phyloP scores from a whole-genome alignment of 2,888 invertebrate genomes.

The Agonopterix heracliana region DNA sequence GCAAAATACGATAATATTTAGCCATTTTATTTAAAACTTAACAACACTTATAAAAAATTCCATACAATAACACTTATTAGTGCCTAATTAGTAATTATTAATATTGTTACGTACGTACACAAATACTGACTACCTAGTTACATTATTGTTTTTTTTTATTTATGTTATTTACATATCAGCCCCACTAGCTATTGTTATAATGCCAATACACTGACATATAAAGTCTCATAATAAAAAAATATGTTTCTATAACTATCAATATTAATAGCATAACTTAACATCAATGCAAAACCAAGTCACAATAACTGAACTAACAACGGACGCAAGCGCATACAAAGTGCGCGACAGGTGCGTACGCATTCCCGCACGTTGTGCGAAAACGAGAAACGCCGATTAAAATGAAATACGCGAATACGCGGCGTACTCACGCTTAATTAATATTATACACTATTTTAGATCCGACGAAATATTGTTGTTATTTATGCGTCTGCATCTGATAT shows the following conservation, averaged over 20 bases:
- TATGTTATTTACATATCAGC: too few relatives aligned
- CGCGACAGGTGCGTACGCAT: constrained; percentile 57
- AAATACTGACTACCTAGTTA: too few relatives aligned
- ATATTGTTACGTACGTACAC: too few relatives aligned
- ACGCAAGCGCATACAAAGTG: constrained; percentile 34
- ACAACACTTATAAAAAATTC: too few relatives aligned
- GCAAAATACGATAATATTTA: too few relatives aligned
- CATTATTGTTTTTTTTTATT: too few relatives aligned
- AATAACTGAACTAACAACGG: not conserved
- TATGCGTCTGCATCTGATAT: constrained; percentile 39
- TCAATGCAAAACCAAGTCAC: not conserved
- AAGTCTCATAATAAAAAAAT: not conserved
- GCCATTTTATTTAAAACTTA: too few relatives aligned
- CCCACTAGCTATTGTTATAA: too few relatives aligned
- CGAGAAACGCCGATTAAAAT: constrained; percentile 43
- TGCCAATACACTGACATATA: not conserved
- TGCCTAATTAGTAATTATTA: too few relatives aligned
- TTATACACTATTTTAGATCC: constrained; percentile 40
- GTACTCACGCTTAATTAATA: constrained; percentile 47
- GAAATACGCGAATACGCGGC: constrained; percentile 56
- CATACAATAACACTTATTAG: too few relatives aligned
- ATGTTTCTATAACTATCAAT: not conserved
- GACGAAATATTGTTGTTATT: constrained; percentile 66
- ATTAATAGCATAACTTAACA: too few relatives aligned
- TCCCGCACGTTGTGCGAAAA: constrained; percentile 51